Conservation (phyloP, 2,888 invertebrate genomes). For the Archaeoteleia sp. region DNA sequence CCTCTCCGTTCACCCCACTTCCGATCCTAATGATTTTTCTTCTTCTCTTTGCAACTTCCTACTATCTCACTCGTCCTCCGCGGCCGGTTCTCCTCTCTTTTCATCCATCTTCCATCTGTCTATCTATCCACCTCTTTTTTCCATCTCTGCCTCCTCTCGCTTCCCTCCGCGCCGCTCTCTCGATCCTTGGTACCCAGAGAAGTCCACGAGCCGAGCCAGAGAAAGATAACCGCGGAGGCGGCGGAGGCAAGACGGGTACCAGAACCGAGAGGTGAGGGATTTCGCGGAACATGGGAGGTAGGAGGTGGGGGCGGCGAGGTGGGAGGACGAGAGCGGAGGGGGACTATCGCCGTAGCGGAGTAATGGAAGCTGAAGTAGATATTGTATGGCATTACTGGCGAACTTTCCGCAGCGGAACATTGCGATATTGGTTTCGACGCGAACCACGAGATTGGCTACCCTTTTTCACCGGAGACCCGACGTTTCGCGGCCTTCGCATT, state of each 20-base stretch:
- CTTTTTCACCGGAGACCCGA: constrained; percentile 31
- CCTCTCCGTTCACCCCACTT: no score
- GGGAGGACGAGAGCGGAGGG: constrained; percentile 50
- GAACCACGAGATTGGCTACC: constrained; percentile 54
- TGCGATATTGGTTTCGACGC: constrained; percentile 72
- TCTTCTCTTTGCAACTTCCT: not conserved
- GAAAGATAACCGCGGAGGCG: constrained; percentile 27
- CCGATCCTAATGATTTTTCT: no score
- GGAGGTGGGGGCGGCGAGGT: constrained; percentile 35
- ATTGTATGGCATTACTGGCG: constrained; percentile 73
- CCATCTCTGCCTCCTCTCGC: constrained; percentile 12
- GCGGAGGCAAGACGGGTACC: constrained; percentile 37
- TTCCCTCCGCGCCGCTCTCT: constrained; percentile 20
- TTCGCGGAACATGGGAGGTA: constrained; percentile 39
- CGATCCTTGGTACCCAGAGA: constrained; percentile 31
- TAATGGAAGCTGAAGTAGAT: constrained; percentile 73
- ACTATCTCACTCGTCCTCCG: constrained; percentile 27
- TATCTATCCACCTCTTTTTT: constrained; percentile 54
- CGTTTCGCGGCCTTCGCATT: constrained; percentile 12
- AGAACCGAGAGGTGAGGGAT: constrained; percentile 49
- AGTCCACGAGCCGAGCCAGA: constrained; percentile 57
- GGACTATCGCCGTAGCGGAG: constrained; percentile 63
- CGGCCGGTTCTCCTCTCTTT: constrained; percentile 41
- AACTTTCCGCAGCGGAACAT: constrained; percentile 71
- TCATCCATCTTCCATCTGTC: constrained; percentile 47